Evolutionary conservation across 2,888 invertebrate species (phyloP), one percentile per base, ranked within the genome.

Genomic region (Volucella inflata): DNA sequence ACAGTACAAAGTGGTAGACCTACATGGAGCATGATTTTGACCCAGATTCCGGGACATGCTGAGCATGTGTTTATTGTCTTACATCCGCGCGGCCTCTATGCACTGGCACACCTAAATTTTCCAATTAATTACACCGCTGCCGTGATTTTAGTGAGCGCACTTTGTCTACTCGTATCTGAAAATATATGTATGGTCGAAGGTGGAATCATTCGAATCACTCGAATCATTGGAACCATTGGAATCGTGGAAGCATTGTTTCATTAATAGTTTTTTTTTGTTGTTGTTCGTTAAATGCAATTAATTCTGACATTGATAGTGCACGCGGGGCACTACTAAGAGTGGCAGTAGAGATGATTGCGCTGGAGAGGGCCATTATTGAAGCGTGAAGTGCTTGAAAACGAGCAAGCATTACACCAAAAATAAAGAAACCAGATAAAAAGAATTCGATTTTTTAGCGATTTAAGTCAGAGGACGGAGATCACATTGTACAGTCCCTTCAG

Each of bases 41-140:
- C 85, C 85, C 85, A 85, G 55, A 81, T 85, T 59, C 51, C 44
- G 38, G 9, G 38, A 30, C 72, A 68, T 85, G 76, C 68, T 72
- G 17, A 81, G 77, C 85, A 85, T 81, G 81, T 81, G 81, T 81
- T 77, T 77, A 72, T 77, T 85, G 85, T 81, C 75, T 70, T 75
- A 42, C 55, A 65, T 71, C 64, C 40, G 60, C 55, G 65, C 42
- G 81, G 68, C 85, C 85, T 71, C 76, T 72, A 50, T 60, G 6
- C 30, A 30, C 30, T 44, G 76, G 85, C 85, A 68, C 85, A 81
- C 85, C 85, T 81, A 72, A 81, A 68, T 85, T 85, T 85, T 85
- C 85, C 85, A 81, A 85, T 85, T 85, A 81, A 81, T 85, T 85
- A 77, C 85, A 85, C 72, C 81, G 30, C 30, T 30, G 30, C 30